Conservation (phyloP, 2,888 invertebrate genomes). For the Mellilla xanthometata region DNA sequence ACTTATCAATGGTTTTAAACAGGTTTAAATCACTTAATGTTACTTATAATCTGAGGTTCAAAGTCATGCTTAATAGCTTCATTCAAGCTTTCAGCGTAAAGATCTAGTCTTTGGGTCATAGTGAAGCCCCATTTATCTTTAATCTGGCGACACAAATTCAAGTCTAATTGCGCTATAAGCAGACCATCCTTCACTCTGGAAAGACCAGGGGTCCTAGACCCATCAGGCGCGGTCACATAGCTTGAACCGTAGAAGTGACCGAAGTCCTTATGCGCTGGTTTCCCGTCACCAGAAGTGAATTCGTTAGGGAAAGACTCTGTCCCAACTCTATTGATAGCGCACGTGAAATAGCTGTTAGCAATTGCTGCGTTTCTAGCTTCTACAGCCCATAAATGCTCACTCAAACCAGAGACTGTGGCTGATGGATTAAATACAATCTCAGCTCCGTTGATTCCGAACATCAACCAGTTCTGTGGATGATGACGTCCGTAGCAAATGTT, state of each 20-base stretch:
- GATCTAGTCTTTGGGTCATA: slow-evolving; percentile 96
- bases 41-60: slow-evolving; percentile 50
- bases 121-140: slow-evolving; percentile 97
- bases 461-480: slow-evolving; percentile 98
- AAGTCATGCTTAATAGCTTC: slow-evolving; percentile 55
- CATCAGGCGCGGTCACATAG: slow-evolving; percentile 97
- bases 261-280: slow-evolving; percentile 92
- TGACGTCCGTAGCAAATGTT: slow-evolving; percentile 99
- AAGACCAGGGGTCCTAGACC: slow-evolving; percentile 92
- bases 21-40: slow-evolving; percentile 5
- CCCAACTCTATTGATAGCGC: slow-evolving; percentile 96
- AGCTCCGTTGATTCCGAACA: slow-evolving; percentile 98
- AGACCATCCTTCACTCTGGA: slow-evolving; percentile 92
- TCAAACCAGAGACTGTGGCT: slow-evolving; percentile 90
- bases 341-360: slow-evolving; percentile 97
- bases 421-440: slow-evolving; percentile 99
- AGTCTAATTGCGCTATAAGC: slow-evolving; percentile 94
- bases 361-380: slow-evolving; percentile 98
- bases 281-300: slow-evolving; percentile 83
- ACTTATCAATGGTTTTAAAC: no score
- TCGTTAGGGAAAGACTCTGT: slow-evolving; percentile 89
- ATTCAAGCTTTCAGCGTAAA: slow-evolving; percentile 91
- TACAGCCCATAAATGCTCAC: slow-evolving; percentile 97
- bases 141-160: slow-evolving; percentile 96
- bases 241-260: slow-evolving; percentile 99